Conservation (phyloP, 2,888 invertebrate genomes). For the Cantharis rustica region DNA sequence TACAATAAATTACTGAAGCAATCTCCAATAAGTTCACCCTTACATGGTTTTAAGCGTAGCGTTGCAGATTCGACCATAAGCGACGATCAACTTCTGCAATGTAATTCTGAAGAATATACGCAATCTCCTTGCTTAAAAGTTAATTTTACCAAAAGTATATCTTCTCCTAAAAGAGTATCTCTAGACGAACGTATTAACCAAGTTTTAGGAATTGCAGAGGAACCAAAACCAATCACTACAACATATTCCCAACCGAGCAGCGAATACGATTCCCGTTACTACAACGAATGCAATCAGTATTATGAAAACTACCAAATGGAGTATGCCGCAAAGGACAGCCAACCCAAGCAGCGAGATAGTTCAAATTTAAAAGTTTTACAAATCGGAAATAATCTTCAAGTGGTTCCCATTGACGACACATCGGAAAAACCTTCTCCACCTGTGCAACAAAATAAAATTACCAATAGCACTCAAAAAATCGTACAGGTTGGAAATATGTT, state of each 20-base stretch:
- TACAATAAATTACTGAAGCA: conserved; percentile 17
- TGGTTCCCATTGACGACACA: conserved; percentile 60
- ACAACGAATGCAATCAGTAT: conserved; percentile 21
- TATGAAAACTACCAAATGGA: not conserved
- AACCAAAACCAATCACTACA: conserved; percentile 34
- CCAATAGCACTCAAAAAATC: conserved; percentile 41
- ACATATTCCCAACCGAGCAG: conserved; percentile 26
- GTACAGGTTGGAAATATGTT: conserved; percentile 65
- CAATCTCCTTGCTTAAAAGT: conserved; percentile 37
- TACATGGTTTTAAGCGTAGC: conserved; percentile 54
- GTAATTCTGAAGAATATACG: conserved; percentile 39
- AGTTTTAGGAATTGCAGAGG: conserved; percentile 61
- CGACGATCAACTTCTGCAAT: conserved; percentile 55
- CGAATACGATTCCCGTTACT: conserved; percentile 23
- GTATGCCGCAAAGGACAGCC: not conserved
- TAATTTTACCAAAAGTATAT: conserved; percentile 14
- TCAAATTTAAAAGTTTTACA: conserved; percentile 48
- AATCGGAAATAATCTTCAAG: conserved; percentile 65
- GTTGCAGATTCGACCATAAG: conserved; percentile 62
- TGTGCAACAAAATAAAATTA: conserved; percentile 20
- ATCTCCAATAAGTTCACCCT: conserved; percentile 48
- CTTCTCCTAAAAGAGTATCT: conserved; percentile 63
- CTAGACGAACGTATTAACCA: conserved; percentile 65
- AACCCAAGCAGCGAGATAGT: not conserved
- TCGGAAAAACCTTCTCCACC: conserved; percentile 3